phyloP scores from a whole-genome alignment of 2,113 vertebrate genomes.

The Eublepharis macularius region DNA sequence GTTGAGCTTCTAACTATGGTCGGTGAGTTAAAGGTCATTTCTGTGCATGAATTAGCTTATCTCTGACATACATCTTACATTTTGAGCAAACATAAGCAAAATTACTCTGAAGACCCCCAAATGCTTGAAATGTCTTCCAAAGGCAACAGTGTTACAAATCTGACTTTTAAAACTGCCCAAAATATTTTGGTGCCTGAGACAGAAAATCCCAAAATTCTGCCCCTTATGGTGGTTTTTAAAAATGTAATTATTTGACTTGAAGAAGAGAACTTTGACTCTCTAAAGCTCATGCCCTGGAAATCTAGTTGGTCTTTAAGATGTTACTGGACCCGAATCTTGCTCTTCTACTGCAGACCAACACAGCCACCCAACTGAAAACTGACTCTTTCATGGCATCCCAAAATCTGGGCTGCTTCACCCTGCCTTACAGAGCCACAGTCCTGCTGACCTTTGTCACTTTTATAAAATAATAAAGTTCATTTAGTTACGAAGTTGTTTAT shows the following conservation, averaged over 20 bases:
- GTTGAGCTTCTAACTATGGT: neutral
- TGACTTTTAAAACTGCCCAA: neutral
- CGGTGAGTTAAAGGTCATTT: neutral
- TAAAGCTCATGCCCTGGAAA: too few relatives aligned
- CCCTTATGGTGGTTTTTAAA: neutral
- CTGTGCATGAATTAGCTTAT: conserved; percentile 3
- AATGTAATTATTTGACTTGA: neutral
- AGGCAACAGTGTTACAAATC: neutral
- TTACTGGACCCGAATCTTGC: too few relatives aligned
- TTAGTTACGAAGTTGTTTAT: neutral
- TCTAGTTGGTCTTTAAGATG: too few relatives aligned
- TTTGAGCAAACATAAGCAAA: neutral
- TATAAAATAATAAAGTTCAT: conserved; percentile 4
- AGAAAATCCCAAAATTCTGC: neutral
- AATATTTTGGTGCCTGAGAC: neutral
- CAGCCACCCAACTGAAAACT: too few relatives aligned
- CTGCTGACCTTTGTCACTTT: neutral
- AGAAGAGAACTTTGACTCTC: too few relatives aligned
- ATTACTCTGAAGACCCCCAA: neutral
- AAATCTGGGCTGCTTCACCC: neutral
- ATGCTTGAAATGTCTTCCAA: neutral
- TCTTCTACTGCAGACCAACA: too few relatives aligned
- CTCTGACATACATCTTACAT: neutral
- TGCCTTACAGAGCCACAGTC: neutral
- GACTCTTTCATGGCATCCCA: neutral